Evolutionary conservation across 92 coral and sea anemone species (phyloP).

Genomic region (Paramuricea clavata): DNA sequence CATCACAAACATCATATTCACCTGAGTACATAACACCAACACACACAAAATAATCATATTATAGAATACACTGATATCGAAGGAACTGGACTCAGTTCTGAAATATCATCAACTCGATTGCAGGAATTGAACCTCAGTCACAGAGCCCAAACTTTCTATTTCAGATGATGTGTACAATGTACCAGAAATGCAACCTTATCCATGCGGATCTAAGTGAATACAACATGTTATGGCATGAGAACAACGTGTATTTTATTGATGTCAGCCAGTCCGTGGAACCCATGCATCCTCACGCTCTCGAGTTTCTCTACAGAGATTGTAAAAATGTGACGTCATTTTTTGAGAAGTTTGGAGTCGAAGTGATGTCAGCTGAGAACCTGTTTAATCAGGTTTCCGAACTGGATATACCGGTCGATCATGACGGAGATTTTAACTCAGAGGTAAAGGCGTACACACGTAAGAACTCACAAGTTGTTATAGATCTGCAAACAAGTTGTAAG

Average conservation of each 20-base stretch:
- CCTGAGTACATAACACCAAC: too few species aligned
- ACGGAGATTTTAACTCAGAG: conserved; percentile 79
- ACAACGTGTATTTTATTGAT: conserved; percentile 87
- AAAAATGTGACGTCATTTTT: conserved; percentile 88
- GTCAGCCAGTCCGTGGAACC: conserved; percentile 98
- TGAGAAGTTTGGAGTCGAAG: conserved; percentile 77
- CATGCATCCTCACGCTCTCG: conserved; percentile 91
- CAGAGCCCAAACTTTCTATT: not conserved
- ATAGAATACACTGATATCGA: too few species aligned
- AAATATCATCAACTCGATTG: too few species aligned
- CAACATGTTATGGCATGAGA: conserved; percentile 93
- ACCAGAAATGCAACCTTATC: conserved; percentile 83
- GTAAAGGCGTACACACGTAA: too few species aligned
- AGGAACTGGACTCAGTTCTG: too few species aligned
- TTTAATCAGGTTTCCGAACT: conserved; percentile 83
- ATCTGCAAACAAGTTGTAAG: too few species aligned
- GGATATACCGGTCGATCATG: conserved; percentile 73
- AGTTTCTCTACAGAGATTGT: conserved; percentile 93
- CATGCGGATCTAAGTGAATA: conserved; percentile 98
- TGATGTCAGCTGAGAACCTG: conserved; percentile 76
- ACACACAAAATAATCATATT: too few species aligned
- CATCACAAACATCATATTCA: too few species aligned
- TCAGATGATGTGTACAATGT: conserved; percentile 96
- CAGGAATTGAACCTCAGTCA: too few species aligned
- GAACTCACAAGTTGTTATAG: too few species aligned